A percentile compares a stretch with the other conserved stretches of the same genome.
Evolutionary conservation across 2,113 vertebrate genomes (phyloP).

Genomic region (Hippocampus mohnikei): DNA sequence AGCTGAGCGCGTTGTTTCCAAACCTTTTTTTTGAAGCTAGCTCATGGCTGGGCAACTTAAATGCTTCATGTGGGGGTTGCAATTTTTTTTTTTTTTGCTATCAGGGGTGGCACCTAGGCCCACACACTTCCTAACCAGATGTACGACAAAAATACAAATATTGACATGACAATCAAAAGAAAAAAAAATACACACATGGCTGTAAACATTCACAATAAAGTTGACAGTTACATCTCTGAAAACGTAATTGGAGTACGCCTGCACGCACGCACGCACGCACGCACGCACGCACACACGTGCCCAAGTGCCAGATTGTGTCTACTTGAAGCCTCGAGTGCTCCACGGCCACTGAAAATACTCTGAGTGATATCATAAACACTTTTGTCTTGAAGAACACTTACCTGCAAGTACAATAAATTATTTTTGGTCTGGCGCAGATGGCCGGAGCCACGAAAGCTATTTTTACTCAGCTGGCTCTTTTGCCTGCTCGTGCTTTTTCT

Average conservation of each 20-base stretch:
- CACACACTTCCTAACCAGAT: no score
- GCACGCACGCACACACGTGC: not conserved
- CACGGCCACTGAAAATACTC: not conserved
- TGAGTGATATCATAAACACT: constrained; percentile 16
- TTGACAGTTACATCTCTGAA: not conserved
- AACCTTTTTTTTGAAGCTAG: no score
- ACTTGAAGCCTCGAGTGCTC: constrained; percentile 14
- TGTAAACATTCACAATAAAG: no score
- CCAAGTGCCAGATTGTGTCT: not conserved
- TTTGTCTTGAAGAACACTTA: constrained; percentile 17
- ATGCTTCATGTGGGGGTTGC: no score
- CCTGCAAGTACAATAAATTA: constrained; percentile 6
- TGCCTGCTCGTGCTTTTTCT: not conserved
- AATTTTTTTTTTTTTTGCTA: no score
- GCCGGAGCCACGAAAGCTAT: constrained; percentile 6
- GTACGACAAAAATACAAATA: no score
- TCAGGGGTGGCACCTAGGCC: no score
- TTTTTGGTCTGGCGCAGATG: constrained; percentile 12
- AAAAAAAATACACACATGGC: no score
- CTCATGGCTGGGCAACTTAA: no score
- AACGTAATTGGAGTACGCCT: not conserved
- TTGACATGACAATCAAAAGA: no score
- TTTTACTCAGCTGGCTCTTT: constrained; percentile 14
- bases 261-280: not conserved
- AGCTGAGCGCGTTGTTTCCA: no score